Base-by-base conservation (phyloP, 2,797 vertebrate species). In the Trachops cirrhosus region DNA sequence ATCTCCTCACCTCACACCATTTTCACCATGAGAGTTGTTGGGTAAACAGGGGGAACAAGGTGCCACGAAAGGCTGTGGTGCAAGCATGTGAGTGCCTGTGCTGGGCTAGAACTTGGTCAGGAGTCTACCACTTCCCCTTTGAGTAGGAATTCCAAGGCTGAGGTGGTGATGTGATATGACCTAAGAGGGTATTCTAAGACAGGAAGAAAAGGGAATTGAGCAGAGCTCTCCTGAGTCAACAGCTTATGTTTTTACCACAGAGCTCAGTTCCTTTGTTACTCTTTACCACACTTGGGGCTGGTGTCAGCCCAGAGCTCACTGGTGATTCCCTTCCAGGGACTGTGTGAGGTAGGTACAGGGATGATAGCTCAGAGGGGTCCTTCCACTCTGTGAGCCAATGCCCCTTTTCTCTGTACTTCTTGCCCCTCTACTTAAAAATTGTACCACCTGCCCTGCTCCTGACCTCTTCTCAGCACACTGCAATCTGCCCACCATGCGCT, bases 61-160 rank as follows among this genome's bases (percentile, higher is more conserved):
- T 24, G 15, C 5, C 34, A 52, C 29, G 22, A 6, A 6, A 10
- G 54, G 59, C 64, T 9, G 73, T 0, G 2, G 71, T 34, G n/a
- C 54, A 57, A 74, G 62, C 92, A 37, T 54, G 80, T 78, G 84
- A 90, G 59, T 11, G 9, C 78, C 70, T 67, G 5, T 0, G 14
- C 50, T 15, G 4, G 67, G 54, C 71, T 22, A 59, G 48, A 80
- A 73, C 68, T 59, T 44, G 64, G 89, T 93, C 26, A 70, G 73
- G 26, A 85, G 50, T 1, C 18, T 0, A 24, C 80, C 82, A 88
- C 97, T 97, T 97, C 96, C 96, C 82, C 89, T 87, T 64, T 0
- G 0, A 4, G 3, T 0, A 92, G 96, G 93, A 94, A 96, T 97
- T 96, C 89, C 94, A 90, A 88, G 79, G 41, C 77, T 78, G 82